Evolutionary conservation across 2,113 vertebrate species (phyloP).

Genomic region (Athene cunicularia): DNA sequence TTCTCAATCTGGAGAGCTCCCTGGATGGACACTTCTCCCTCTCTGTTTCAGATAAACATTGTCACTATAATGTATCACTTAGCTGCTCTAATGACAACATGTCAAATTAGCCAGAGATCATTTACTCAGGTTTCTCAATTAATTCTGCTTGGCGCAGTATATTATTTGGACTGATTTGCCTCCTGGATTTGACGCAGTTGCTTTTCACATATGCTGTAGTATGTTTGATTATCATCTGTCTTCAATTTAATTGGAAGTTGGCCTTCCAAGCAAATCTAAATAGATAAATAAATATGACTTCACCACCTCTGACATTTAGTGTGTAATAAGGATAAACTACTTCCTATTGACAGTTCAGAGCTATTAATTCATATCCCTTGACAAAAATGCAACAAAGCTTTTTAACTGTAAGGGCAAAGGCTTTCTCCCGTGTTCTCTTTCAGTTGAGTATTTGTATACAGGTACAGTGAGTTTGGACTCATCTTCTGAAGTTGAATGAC

Average conservation of each 20-base stretch:
- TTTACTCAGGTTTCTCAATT: background rate
- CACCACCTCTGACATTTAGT: background rate
- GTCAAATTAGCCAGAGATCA: background rate
- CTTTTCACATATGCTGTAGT: background rate
- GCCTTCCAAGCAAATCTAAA: background rate
- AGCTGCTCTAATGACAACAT: background rate
- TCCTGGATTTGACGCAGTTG: background rate
- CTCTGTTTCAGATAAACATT: background rate
- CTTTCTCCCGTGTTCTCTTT: background rate
- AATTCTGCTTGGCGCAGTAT: background rate
- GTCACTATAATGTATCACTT: background rate
- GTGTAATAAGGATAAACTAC: slow-evolving; percentile 4
- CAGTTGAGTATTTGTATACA: background rate
- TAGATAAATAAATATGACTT: background rate
- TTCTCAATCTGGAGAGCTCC: background rate
- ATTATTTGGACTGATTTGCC: background rate
- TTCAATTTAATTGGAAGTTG: background rate
- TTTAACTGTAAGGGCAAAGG: background rate
- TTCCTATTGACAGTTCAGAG: background rate
- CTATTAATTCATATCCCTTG: background rate
- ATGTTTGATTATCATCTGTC: background rate
- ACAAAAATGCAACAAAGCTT: background rate
- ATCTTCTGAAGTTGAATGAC: background rate
- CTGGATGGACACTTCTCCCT: background rate
- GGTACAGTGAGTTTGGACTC: background rate